Evolutionary conservation across 2,888 invertebrate genomes (phyloP).

Genomic region (Hyles lineata): DNA sequence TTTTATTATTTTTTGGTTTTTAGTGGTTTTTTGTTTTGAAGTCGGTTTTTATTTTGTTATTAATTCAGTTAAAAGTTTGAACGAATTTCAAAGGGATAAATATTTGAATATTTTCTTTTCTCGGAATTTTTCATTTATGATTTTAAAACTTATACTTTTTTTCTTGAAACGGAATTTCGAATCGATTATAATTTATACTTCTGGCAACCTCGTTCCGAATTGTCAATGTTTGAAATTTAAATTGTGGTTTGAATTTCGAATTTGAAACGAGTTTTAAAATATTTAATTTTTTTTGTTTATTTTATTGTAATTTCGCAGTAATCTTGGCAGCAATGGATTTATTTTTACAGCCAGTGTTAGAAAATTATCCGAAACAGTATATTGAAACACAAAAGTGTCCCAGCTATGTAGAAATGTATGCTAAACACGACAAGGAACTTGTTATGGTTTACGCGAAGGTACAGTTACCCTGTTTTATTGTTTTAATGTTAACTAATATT

Average conservation of each 20-base stretch:
- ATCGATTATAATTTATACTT: too few species aligned
- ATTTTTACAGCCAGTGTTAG: conserved; percentile 57
- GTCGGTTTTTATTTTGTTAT: too few species aligned
- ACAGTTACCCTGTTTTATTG: conserved; percentile 44
- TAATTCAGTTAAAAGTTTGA: too few species aligned
- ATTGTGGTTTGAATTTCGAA: conserved; percentile 4
- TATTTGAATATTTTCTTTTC: too few species aligned
- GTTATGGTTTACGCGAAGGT: conserved; percentile 68
- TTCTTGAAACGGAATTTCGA: too few species aligned
- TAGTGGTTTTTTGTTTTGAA: too few species aligned
- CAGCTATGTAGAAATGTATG: conserved; percentile 74
- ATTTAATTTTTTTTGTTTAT: background rate
- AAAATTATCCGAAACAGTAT: conserved; percentile 60
- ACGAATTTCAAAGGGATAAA: too few species aligned
- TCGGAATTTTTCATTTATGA: too few species aligned
- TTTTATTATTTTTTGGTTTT: too few species aligned
- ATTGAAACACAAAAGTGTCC: conserved; percentile 69
- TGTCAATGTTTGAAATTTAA: conserved; percentile 23
- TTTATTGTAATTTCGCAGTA: background rate
- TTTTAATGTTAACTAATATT: background rate
- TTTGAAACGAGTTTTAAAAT: conserved; percentile 14
- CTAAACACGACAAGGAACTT: conserved; percentile 63
- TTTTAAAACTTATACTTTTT: too few species aligned
- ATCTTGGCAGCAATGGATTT: conserved; percentile 59
- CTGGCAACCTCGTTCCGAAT: background rate